Base-by-base conservation (phyloP, 1,140 invertebrate genomes). In the Conus ventricosus region DNA sequence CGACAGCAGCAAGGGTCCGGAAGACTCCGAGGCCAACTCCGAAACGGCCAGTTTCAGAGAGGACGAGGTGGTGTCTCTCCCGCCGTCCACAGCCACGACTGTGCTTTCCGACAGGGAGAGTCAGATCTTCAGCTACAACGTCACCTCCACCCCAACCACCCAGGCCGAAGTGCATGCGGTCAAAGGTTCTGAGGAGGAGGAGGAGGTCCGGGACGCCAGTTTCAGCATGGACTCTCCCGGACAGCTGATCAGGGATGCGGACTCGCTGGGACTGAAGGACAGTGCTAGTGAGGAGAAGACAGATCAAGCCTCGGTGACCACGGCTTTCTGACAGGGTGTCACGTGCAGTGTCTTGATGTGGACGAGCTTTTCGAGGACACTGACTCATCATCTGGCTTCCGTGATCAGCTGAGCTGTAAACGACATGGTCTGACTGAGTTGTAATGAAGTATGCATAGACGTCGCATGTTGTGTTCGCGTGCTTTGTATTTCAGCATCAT, bases 31-130 rank as follows among this genome's bases (percentile, higher is more conserved):
- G 85, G 53, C 85, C 75, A 78, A 55, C 54, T 87, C 71, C 20
- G 85, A 87, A 53, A 78, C 85, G 75, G n/a, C 85, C 10, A 76
- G 85, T 27, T 76, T 78, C 85, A 8, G 85, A 11, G 85, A 80
- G 5, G 27, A 53, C 71, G 85, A 87, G 39, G 85, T n/a, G 39
- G 27, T 55, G 67, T 87, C 85, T 4, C 17, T 17, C 7, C 51
- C 17, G 11, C 51, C 75, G 13, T 54, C 85, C 51, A n/a, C 75
- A 51, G 75, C 85, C 39, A 54, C 85, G 51, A 75, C 51, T 10
- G 54, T 87, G 15, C 75, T 57, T 4, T 55, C 85, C 23, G 85
- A 78, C 71, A 87, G 23, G 25, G 85, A 67, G 53, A 17, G 39
- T n/a, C 67, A 71, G 6, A 17, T 78, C n/a, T 76, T 76, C 75